Evolutionary conservation across 2,113 vertebrate genomes (phyloP), one percentile per base, ranked within the genome.

Genomic region (Passer montanus): DNA sequence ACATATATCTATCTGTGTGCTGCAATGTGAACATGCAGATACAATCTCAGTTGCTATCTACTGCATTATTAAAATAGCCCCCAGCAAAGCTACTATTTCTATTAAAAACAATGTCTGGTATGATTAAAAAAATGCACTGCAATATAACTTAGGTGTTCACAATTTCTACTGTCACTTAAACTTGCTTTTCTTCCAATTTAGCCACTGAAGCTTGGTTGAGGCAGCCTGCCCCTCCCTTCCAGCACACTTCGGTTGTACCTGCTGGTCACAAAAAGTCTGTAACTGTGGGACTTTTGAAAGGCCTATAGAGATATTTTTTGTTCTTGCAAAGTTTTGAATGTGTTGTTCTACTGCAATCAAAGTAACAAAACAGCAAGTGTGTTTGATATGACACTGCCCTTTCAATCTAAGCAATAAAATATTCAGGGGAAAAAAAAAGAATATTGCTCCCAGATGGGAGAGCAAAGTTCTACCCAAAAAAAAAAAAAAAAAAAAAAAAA

Each of bases 181-280:
- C 8, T 24, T 55, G 21, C 4, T 58, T 78, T 73, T 58, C 31
- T 75, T 52, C 3, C 1, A 56, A 7, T 58, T 44, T 33, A 70
- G 41, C 27, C 49, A 12, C 15, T 14, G 39, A 53, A 67, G 49
- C 20, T 59, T 28, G 63, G 15, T 8, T 41, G 64, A 81, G 44
- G 44, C 62, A 75, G 19, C 17, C 24, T 41, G 39, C 39, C 13
- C 39, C 18, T 56, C 46, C 37, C 46, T 58, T 33, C 15, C 7
- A 72, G 43, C 47, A 19, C 0, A 0, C 10, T 10, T 14, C 2
- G 7, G 15, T n/a, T 58, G 10, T 31, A 72, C 67, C 35, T 0
- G 0, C 13, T 22, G 44, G 30, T 56, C 49, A 69, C 5, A 9
- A 55, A 13, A 76, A 66, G 10, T 41, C 31, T 2, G 0, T 18